Conservation (phyloP, 1,140 invertebrate genomes). For the Cherax destructor region DNA sequence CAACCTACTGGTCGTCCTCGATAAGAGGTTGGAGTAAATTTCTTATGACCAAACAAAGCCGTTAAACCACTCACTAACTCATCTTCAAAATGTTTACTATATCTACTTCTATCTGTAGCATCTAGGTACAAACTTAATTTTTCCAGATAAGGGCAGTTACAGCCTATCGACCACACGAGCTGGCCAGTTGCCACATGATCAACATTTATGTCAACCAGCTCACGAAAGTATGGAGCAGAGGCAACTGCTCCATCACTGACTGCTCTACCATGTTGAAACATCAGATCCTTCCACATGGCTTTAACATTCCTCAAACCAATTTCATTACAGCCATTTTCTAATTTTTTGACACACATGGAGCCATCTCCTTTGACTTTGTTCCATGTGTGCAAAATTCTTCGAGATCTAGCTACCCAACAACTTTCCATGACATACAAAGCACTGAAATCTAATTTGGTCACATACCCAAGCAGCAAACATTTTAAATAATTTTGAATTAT, state of each 20-base stretch:
- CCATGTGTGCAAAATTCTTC: background rate
- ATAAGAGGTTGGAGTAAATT: background rate
- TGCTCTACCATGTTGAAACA: background rate
- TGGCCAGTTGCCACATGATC: constrained; percentile 1
- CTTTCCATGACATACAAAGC: background rate
- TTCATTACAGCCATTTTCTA: background rate
- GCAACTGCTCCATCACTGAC: background rate
- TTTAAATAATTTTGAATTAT: constrained; percentile 8
- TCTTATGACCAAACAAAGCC: constrained; percentile 7
- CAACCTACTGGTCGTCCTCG: background rate
- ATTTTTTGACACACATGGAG: background rate
- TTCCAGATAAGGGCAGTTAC: constrained; percentile 2
- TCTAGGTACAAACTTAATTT: constrained; percentile 12
- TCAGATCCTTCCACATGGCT: background rate
- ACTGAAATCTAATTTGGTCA: background rate
- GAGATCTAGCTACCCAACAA: background rate
- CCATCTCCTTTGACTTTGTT: background rate
- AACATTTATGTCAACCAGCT: background rate
- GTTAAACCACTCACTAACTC: background rate
- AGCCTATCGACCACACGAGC: constrained; percentile 5
- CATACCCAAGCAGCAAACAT: constrained; percentile 23
- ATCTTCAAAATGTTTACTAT: constrained; percentile 13
- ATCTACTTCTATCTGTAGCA: constrained; percentile 8
- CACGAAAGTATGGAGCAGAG: background rate
- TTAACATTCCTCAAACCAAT: background rate